Percentiles rank a stretch among this genome's conserved stretches.
Conservation (phyloP, 1,140 invertebrate genomes). For the Listronotus bonariensis region DNA sequence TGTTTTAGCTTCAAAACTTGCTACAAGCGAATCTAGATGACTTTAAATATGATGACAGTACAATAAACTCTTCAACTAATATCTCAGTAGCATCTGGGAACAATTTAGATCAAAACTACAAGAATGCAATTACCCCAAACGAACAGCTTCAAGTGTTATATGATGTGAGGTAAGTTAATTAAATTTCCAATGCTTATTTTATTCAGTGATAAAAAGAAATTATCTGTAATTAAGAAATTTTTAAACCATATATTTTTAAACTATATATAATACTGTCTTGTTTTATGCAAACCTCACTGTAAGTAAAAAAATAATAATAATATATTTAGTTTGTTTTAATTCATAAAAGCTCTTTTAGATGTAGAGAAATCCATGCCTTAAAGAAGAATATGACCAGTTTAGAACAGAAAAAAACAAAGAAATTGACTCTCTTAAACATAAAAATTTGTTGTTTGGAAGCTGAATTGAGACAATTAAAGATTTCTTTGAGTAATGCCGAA, state of each 20-base stretch:
- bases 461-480: conserved; percentile 44
- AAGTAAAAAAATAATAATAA: too few relatives aligned
- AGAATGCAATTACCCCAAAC: conserved; percentile 41
- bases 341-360: conserved; percentile 33
- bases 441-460: conserved; percentile 43
- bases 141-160: conserved; percentile 54
- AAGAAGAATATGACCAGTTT: conserved; percentile 45
- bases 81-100: conserved; percentile 42
- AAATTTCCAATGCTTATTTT: not conserved
- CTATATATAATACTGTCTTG: too few relatives aligned
- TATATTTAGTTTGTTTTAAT: too few relatives aligned
- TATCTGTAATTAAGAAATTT: too few relatives aligned
- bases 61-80: conserved; percentile 52
- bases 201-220: too few relatives aligned
- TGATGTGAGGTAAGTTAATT: conserved; percentile 41
- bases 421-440: conserved; percentile 43
- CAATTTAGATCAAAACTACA: conserved; percentile 44
- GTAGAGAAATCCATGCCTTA: conserved; percentile 50
- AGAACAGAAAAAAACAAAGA: conserved; percentile 42
- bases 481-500: conserved; percentile 45
- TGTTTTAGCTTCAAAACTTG: conserved; percentile 48
- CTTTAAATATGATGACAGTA: conserved; percentile 54
- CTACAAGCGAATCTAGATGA: conserved; percentile 48
- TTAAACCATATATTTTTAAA: too few relatives aligned
- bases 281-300: too few relatives aligned